Evolutionary conservation across 2,113 vertebrate species (phyloP).

Genomic region (Ptilorrhoa leucosticta): DNA sequence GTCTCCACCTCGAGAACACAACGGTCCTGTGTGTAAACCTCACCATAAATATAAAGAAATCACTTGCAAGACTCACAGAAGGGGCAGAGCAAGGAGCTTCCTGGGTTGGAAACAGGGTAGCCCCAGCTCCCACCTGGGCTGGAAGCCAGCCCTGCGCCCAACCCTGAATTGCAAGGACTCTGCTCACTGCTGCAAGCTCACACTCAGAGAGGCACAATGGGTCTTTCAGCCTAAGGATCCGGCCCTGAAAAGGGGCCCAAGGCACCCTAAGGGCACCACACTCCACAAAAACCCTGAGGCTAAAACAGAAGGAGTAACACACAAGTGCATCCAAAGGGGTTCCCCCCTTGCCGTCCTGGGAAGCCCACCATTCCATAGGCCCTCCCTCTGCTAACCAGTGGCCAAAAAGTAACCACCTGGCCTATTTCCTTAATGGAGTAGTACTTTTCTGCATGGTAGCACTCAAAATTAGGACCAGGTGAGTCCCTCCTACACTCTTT

Average conservation of each 20-base stretch:
- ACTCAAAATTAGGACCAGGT: not conserved
- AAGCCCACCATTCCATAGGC: rapidly evolving
- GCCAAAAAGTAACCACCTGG: rapidly evolving
- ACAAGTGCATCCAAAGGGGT: not conserved
- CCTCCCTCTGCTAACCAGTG: not conserved
- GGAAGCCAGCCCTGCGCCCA: not conserved
- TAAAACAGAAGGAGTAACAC: not conserved
- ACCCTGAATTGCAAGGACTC: not conserved
- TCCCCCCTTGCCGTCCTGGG: not conserved
- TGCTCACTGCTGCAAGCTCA: rapidly evolving
- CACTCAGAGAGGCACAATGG: not conserved
- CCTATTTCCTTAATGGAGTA: not conserved
- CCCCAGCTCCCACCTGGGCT: not conserved
- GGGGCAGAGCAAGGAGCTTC: not conserved
- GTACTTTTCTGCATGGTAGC: not conserved
- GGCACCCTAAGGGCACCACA: not conserved
- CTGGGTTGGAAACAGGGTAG: not conserved
- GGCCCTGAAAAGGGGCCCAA: not conserved
- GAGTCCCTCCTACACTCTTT: not conserved
- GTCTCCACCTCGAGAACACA: not conserved
- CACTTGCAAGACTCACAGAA: not conserved
- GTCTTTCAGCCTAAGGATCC: not conserved
- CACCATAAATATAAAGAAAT: not conserved
- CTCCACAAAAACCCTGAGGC: not conserved
- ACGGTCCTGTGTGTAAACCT: not conserved